Evolutionary conservation across 2,113 vertebrate species (phyloP), one percentile per base, ranked within the genome.

Genomic region (Odobenus rosmarus): DNA sequence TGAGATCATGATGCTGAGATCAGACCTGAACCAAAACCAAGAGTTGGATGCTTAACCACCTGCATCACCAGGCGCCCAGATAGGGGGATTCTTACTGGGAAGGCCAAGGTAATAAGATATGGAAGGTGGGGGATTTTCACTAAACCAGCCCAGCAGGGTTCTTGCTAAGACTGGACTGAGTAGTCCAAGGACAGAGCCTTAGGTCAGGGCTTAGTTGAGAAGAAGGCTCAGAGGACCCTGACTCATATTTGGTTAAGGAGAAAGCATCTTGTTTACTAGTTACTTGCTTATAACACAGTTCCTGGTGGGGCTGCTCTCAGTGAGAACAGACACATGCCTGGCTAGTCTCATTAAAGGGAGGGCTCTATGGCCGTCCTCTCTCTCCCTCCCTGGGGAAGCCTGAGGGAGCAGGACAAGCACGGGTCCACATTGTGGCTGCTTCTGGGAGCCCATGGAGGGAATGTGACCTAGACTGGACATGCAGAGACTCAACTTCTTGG

Each of bases 301-400:
- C 23, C 26, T 23, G 4, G 39, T n/a, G 55, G 74, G n/a, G 5
- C 16, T 55, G 36, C 36, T 62, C 13, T 88, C 23, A 7, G 3
- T 24, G 51, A 53, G 26, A 77, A 85, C 33, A 49, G 31, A 49
- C 74, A 49, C 13, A 39, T 3, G 21, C 51, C 23, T 12, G 53
- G 49, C 46, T 15, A 24, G 11, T 79, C 18, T 85, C 61, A 36
- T 46, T 10, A 46, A 74, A 53, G 31, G 42, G 24, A 62, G 18
- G 42, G 16, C 26, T 5, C n/a, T 53, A 4, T n/a, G 15, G 28
- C 46, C 21, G 13, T 4, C 2, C 1, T 4, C 31, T 21, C 19
- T 28, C 42, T 4, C 4, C 7, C 8, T 1, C 26, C 53, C 23
- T 9, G 15, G 46, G 33, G 49, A 49, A 67, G 64, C 57, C 8